Evolutionary conservation across 1,140 invertebrate species (phyloP).

Genomic region (Rhynchophorus ferrugineus): DNA sequence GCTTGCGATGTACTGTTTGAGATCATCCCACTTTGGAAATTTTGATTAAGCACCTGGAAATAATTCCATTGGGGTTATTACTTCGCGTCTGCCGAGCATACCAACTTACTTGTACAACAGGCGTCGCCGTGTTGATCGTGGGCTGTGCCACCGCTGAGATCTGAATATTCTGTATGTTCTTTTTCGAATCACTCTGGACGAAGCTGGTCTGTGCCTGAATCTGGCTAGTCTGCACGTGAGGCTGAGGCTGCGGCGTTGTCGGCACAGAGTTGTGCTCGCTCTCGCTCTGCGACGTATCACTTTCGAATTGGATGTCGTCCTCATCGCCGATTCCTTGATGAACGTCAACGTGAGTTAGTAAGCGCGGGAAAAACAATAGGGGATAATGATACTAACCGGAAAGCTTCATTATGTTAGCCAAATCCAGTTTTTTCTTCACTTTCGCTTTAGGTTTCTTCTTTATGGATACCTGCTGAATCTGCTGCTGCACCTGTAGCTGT

Average conservation of each 20-base stretch:
- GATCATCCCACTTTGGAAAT: conserved; percentile 34
- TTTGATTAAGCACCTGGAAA: conserved; percentile 25
- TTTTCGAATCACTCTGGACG: conserved; percentile 23
- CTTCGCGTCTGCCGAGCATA: too few species aligned
- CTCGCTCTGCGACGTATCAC: conserved; percentile 38
- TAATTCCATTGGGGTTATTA: too few species aligned
- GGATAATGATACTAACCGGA: too few species aligned
- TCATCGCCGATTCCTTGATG: conserved; percentile 36
- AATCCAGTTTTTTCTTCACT: conserved; percentile 45
- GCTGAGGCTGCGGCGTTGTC: conserved; percentile 29
- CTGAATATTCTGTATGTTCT: conserved; percentile 36
- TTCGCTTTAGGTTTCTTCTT: conserved; percentile 40
- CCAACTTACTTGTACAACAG: conserved; percentile 35
- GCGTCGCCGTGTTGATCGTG: conserved; percentile 29
- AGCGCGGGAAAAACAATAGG: too few species aligned
- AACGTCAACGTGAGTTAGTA: too few species aligned
- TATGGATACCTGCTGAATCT: conserved; percentile 10
- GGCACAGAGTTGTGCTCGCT: conserved; percentile 33
- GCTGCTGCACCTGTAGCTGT: conserved; percentile 21
- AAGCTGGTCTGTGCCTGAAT: conserved; percentile 21
- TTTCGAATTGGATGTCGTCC: conserved; percentile 40
- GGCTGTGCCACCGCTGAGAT: conserved; percentile 32
- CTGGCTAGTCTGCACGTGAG: conserved; percentile 19
- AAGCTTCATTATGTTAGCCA: conserved; percentile 52
- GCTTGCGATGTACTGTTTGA: conserved; percentile 31